A percentile compares a stretch with the other conserved stretches of the same genome.
Evolutionary conservation across 1,140 invertebrate species (phyloP).

Genomic region (Scaptomyza pallida): DNA sequence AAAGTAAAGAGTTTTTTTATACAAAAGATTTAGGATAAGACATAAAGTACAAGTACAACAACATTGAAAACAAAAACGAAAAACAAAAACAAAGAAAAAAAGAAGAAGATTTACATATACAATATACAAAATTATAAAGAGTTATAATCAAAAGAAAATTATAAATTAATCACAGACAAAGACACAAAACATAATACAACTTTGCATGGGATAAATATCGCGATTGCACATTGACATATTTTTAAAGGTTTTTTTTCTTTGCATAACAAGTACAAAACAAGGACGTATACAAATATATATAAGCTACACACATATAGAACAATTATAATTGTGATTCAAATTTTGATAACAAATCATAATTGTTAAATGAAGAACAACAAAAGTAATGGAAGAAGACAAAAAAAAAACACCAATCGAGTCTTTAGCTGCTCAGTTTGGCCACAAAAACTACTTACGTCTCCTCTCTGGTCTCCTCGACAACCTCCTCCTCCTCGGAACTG

Average conservation of each 20-base stretch:
- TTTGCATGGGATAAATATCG: slow-evolving; percentile 19
- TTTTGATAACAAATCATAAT: no score
- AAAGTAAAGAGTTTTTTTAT: slow-evolving; percentile 19
- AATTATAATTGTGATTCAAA: slow-evolving; percentile 24
- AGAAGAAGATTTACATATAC: slow-evolving; percentile 50
- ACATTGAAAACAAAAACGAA: slow-evolving; percentile 72
- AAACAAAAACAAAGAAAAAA: slow-evolving; percentile 50
- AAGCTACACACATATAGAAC: slow-evolving; percentile 35
- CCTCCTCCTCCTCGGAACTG: slow-evolving; percentile 88
- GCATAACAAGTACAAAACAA: slow-evolving; percentile 48
- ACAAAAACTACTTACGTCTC: slow-evolving; percentile 87
- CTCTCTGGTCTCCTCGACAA: slow-evolving; percentile 86
- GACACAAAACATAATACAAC: slow-evolving; percentile 56
- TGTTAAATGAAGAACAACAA: slow-evolving; percentile 8
- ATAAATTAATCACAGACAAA: slow-evolving; percentile 65
- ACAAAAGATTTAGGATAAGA: slow-evolving; percentile 20
- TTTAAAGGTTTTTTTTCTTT: slow-evolving; percentile 23
- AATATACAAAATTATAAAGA: slow-evolving; percentile 56
- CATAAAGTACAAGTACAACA: slow-evolving; percentile 57
- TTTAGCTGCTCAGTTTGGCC: slow-evolving; percentile 58
- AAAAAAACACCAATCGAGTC: slow-evolving; percentile 67
- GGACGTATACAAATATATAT: slow-evolving; percentile 35
- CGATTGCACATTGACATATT: slow-evolving; percentile 57
- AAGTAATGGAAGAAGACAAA: no score
- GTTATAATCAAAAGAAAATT: slow-evolving; percentile 40